A percentile compares a stretch with the other conserved stretches of the same genome.
Evolutionary conservation across 2,113 vertebrate species (phyloP).

Genomic region (Pundamilia nyererei): DNA sequence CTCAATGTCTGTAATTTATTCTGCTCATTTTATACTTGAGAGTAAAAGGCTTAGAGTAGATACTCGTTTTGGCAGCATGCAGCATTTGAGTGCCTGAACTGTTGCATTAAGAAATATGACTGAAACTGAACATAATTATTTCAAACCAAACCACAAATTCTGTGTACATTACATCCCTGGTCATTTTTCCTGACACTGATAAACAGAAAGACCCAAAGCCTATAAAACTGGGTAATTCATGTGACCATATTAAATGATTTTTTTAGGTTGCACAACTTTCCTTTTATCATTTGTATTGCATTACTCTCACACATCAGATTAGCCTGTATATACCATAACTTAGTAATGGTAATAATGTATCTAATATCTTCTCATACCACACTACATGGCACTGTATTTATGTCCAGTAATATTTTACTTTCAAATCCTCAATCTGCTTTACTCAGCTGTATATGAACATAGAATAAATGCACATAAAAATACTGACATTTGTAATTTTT

Average conservation of each 20-base stretch:
- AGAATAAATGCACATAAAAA: background rate
- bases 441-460: background rate
- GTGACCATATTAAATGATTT: background rate
- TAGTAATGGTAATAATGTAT: too few species aligned
- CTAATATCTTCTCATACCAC: background rate
- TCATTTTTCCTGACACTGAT: background rate
- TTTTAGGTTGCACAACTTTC: background rate
- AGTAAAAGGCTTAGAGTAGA: background rate
- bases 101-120: background rate
- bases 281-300: background rate
- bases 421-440: background rate
- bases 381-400: background rate
- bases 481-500: background rate
- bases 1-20: background rate
- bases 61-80: background rate
- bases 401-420: background rate
- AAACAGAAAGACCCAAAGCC: background rate
- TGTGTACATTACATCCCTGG: background rate
- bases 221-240: background rate
- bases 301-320: background rate
- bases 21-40: background rate
- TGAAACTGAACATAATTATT: background rate
- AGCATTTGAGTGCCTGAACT: background rate
- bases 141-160: background rate
- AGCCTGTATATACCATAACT: rapidly evolving